Conservation (phyloP, 2,888 invertebrate genomes). For the Notocelia uddmanniana region DNA sequence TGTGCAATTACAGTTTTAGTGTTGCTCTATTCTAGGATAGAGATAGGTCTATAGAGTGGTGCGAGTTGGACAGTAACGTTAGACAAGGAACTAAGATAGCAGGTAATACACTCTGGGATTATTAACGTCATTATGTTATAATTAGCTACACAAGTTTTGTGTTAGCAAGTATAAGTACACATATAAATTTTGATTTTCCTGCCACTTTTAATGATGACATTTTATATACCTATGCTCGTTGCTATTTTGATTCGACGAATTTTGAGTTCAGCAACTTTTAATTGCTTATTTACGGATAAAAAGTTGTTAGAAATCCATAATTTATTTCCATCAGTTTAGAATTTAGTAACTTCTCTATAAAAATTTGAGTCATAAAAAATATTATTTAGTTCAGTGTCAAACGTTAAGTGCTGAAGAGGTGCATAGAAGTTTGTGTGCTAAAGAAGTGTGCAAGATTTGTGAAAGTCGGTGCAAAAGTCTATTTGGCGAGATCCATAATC, state of each 20-base stretch:
- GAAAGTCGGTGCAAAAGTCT: conserved; percentile 78
- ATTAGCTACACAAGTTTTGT: no score
- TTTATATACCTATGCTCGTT: no score
- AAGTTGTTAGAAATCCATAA: background rate
- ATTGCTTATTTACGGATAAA: background rate
- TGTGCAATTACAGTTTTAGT: conserved; percentile 74
- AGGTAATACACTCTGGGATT: background rate
- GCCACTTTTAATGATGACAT: background rate
- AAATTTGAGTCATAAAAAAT: no score
- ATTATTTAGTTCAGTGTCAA: conserved; percentile 19
- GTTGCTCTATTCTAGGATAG: conserved; percentile 79
- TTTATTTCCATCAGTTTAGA: background rate
- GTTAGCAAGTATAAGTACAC: no score
- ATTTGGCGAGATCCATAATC: conserved; percentile 77
- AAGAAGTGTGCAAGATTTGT: conserved; percentile 72
- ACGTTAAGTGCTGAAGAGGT: conserved; percentile 71
- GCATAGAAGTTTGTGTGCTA: conserved; percentile 81
- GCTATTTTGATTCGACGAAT: no score
- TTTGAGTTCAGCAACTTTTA: background rate
- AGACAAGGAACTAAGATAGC: conserved; percentile 21
- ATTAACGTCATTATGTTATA: background rate
- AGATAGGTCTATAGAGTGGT: conserved; percentile 74
- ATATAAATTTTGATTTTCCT: background rate
- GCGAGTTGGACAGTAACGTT: conserved; percentile 64
- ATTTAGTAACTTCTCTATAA: no score